phyloP scores from a whole-genome alignment of 2,797 vertebrate species.

The Epinephelus awoara region DNA sequence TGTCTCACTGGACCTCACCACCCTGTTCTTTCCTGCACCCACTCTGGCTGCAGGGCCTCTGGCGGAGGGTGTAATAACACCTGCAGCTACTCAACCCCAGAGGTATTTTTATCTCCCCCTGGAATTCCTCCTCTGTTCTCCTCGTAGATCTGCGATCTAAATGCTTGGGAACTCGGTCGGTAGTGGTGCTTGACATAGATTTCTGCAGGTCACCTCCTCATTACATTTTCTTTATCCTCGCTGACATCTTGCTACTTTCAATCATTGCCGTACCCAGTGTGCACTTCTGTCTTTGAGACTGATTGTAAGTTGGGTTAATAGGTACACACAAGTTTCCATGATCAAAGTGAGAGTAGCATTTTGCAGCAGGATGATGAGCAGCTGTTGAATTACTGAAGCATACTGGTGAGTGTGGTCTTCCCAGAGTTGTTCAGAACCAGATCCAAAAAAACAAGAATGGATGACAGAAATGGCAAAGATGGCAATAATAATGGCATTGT shows the following conservation, averaged over 20 bases:
- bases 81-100: conserved; percentile 73
- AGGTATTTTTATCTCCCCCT: conserved; percentile 83
- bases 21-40: conserved; percentile 25
- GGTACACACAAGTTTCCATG: conserved; percentile 9
- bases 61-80: conserved; percentile 82
- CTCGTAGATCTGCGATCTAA: conserved; percentile 35
- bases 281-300: background rate
- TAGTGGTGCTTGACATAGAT: conserved; percentile 45
- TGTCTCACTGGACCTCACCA: conserved; percentile 15
- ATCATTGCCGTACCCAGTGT: background rate
- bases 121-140: conserved; percentile 78
- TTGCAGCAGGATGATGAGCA: conserved; percentile 31
- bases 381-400: conserved; percentile 28
- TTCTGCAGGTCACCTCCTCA: conserved; percentile 41
- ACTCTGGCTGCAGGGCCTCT: conserved; percentile 59
- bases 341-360: conserved; percentile 28
- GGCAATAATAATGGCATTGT: background rate
- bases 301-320: conserved; percentile 2
- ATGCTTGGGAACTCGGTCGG: conserved; percentile 26
- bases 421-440: conserved; percentile 18
- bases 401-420: conserved; percentile 27
- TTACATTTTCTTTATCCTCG: conserved; percentile 39
- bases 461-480: conserved; percentile 28
- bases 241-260: conserved; percentile 1
- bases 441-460: background rate